A percentile compares a stretch with the other conserved stretches of the same genome.
phyloP scores from a whole-genome alignment of 2,797 vertebrate genomes.

The Eurystomus glaucurus region DNA sequence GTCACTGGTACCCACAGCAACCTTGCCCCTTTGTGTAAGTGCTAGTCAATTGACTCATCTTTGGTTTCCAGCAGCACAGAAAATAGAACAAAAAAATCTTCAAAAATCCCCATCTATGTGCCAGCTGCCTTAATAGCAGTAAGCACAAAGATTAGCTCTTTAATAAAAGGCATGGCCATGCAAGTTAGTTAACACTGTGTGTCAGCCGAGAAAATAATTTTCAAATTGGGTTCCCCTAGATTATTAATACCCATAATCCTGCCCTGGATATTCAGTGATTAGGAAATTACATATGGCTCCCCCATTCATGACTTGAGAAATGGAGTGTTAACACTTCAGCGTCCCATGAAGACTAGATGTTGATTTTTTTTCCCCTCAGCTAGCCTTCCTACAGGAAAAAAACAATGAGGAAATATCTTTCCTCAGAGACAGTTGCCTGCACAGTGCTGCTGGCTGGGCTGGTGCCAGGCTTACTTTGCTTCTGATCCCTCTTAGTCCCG shows the following conservation, averaged over 20 bases:
- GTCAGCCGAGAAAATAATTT: conserved; percentile 9
- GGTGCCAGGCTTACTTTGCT: background rate
- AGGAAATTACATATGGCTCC: background rate
- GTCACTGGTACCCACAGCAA: background rate
- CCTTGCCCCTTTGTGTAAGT: background rate
- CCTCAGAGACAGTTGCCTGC: background rate
- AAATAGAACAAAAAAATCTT: background rate
- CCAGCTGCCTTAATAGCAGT: background rate
- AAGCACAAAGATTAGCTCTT: background rate
- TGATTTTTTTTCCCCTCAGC: background rate
- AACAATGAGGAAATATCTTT: background rate
- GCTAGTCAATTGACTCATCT: conserved; percentile 34
- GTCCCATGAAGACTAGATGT: background rate
- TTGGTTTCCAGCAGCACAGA: background rate
- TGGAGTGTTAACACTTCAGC: background rate
- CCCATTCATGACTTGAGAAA: background rate
- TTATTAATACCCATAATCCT: background rate
- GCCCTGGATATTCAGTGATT: background rate
- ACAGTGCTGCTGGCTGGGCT: background rate
- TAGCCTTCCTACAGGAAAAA: background rate
- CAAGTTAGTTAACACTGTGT: background rate
- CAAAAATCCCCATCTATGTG: background rate
- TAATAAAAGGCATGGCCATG: background rate
- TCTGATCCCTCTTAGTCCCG: background rate
- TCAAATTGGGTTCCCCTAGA: background rate